Evolutionary conservation across 1,140 invertebrate genomes (phyloP).

Genomic region (Drosophila fuyamai): DNA sequence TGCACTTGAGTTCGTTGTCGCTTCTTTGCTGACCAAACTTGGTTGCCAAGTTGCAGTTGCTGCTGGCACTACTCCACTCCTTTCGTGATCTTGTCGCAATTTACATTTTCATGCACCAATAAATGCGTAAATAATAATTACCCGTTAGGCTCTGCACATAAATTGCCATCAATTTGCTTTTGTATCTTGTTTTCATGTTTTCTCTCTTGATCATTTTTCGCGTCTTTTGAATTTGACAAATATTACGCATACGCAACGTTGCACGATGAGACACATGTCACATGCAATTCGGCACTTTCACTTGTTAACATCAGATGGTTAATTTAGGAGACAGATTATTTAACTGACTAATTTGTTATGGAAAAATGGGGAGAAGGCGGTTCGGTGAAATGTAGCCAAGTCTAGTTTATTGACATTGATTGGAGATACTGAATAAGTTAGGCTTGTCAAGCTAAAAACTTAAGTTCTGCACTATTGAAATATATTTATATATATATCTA

Average conservation of each 20-base stretch:
- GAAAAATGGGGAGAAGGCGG: neutral
- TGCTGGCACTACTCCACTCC: constrained; percentile 3
- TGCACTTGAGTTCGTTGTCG: constrained; percentile 80
- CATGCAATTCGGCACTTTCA: constrained; percentile 63
- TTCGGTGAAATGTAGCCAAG: neutral
- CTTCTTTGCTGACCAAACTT: constrained; percentile 78
- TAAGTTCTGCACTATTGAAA: too few relatives aligned
- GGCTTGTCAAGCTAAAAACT: too few relatives aligned
- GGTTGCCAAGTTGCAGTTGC: constrained; percentile 20
- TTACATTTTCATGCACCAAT: constrained; percentile 69
- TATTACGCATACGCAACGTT: constrained; percentile 77
- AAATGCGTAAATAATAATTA: constrained; percentile 70
- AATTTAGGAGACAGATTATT: constrained; percentile 72
- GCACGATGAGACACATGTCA: constrained; percentile 35
- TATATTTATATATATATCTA: too few relatives aligned
- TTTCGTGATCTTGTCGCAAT: constrained; percentile 64
- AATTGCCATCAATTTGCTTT: constrained; percentile 46
- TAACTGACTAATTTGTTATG: constrained; percentile 55
- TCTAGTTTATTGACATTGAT: constrained; percentile 31
- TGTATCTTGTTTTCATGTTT: constrained; percentile 18
- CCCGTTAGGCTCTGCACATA: constrained; percentile 43
- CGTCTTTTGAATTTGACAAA: constrained; percentile 51
- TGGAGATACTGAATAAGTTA: neutral
- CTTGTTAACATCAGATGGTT: constrained; percentile 39
- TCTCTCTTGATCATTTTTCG: constrained; percentile 17